Conservation (phyloP, 2,113 vertebrate species). For the Trematomus loennbergii region DNA sequence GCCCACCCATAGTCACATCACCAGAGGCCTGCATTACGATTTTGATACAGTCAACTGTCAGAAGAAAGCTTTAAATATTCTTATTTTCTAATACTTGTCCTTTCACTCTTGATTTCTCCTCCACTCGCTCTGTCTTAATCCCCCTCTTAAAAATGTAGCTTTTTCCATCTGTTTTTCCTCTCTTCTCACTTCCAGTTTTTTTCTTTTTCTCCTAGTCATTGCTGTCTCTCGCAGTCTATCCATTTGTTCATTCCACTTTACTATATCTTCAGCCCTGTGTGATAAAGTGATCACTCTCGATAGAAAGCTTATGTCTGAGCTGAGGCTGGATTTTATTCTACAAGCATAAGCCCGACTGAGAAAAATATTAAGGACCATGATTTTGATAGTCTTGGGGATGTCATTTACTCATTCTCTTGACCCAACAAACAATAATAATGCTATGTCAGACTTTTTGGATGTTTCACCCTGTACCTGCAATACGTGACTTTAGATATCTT, state of each 20-base stretch:
- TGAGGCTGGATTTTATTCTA: slow-evolving; percentile 2
- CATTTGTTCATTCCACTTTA: slow-evolving; percentile 22
- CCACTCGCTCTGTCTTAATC: slow-evolving; percentile 57
- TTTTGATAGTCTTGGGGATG: background rate
- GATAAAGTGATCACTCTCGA: slow-evolving; percentile 21
- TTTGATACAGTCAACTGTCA: slow-evolving; percentile 62
- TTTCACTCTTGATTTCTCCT: slow-evolving; percentile 57
- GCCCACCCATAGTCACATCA: slow-evolving; percentile 60
- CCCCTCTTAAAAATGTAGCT: slow-evolving; percentile 52
- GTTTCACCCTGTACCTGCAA: background rate
- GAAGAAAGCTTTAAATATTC: slow-evolving; percentile 58
- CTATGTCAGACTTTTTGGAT: background rate
- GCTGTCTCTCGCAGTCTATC: background rate
- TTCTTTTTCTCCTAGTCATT: slow-evolving; percentile 37
- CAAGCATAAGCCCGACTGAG: background rate
- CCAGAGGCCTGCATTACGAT: slow-evolving; percentile 45
- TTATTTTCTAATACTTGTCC: slow-evolving; percentile 68
- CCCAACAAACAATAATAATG: slow-evolving; percentile 18
- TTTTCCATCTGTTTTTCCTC: slow-evolving; percentile 52
- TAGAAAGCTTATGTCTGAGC: slow-evolving; percentile 7
- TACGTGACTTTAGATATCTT: background rate
- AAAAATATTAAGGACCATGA: background rate
- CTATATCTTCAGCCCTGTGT: slow-evolving; percentile 13
- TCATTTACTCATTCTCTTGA: slow-evolving; percentile 6
- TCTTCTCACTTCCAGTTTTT: slow-evolving; percentile 18